Percentiles rank a stretch among this genome's conserved stretches.
Conservation (phyloP, 2,113 vertebrate species). For the Gopherus flavomarginatus region DNA sequence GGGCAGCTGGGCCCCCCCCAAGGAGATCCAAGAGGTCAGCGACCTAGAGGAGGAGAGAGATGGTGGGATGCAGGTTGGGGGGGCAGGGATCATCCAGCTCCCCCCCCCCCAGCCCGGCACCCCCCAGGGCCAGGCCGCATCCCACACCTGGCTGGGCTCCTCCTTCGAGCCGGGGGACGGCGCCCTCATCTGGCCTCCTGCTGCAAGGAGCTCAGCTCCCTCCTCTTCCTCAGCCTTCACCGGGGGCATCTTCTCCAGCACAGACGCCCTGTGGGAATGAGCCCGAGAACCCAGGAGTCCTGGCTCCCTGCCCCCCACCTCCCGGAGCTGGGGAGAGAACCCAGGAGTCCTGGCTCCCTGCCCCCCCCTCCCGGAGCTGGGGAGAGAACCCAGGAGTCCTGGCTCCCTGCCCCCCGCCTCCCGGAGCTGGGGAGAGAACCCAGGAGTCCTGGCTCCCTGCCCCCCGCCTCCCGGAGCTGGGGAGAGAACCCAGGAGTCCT, state of each 20-base stretch:
- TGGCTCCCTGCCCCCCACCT: too few species aligned
- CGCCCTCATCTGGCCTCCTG: not conserved
- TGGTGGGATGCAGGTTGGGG: constrained; percentile 16
- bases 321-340: too few species aligned
- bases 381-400: too few species aligned
- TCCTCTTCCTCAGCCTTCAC: constrained; percentile 74
- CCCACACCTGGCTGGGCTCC: constrained; percentile 46
- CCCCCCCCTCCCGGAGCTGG: too few species aligned
- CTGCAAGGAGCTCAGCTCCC: not conserved
- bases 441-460: too few species aligned
- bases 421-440: too few species aligned
- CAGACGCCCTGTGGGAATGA: constrained; percentile 81
- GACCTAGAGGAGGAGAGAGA: constrained; percentile 67
- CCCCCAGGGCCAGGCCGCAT: not conserved
- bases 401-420: too few species aligned
- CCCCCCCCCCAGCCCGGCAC: constrained; percentile 32
- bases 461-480: too few species aligned
- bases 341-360: too few species aligned
- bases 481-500: too few species aligned
- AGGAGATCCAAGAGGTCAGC: constrained; percentile 85
- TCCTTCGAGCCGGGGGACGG: not conserved
- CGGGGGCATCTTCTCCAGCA: constrained; percentile 91
- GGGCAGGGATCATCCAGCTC: constrained; percentile 55
- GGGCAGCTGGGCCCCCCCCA: constrained; percentile 38
- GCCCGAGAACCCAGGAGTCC: too few species aligned